Base-by-base conservation (phyloP, 2,797 vertebrate species). In the Pseudopleuronectes americanus region DNA sequence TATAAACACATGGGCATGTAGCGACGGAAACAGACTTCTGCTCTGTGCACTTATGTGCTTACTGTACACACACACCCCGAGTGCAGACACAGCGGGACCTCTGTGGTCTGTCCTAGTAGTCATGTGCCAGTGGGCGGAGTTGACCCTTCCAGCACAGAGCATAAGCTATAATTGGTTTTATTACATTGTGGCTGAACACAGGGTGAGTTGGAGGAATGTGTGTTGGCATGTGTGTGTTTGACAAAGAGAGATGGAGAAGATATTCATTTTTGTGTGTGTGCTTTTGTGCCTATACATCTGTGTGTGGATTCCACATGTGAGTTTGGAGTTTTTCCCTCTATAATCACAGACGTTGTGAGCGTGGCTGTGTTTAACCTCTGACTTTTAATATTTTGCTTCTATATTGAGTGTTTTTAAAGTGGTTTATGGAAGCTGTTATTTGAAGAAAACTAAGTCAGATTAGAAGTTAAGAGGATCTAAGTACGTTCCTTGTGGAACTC, bases 91-190 rank as follows among this genome's bases (percentile, higher is more conserved):
- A 80, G 79, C 83, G 70, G 83, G 85, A 77, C 71, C 74, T 84
- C 75, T 86, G 88, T 79, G 76, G 82, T 76, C 64, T 23, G 31
- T 82, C 53, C 77, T 49, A 67, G 66, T 43, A 80, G 73, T 82
- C 81, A 80, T 74, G 83, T 76, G 85, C 64, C 75, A 43, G 83
- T 65, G 81, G 88, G 83, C 28, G 79, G 86, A 63, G 79, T 69
- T 87, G 87, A 90, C 86, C 86, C 87, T 19, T 80, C 57, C 84
- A 54, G 62, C 26, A 38, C 36, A 31, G 63, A 75, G 65, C 16
- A 65, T 48, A 65, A 6, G 31, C 87, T 87, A 69, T 91, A 89
- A 91, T 91, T 90, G 87, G 75, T 71, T 83, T 84, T 85, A 79
- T 84, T 84, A 79, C 80, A 72, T 69, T 76, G 80, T 69, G 84